Evolutionary conservation across 2,888 invertebrate species (phyloP).

Genomic region (Drosophila meridiana): DNA sequence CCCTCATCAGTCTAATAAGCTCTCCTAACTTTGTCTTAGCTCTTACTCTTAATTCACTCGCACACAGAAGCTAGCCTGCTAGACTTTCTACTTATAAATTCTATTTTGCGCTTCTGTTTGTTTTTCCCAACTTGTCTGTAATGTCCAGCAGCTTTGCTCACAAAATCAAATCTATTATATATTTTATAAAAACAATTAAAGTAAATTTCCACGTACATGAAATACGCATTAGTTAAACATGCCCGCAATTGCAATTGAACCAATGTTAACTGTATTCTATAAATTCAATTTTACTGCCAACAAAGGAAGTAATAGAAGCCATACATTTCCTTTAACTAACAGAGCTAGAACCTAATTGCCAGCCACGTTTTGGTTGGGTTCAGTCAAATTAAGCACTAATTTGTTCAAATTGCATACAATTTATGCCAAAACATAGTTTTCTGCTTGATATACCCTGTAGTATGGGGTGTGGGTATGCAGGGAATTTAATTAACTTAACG

Average conservation of each 20-base stretch:
- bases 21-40: neutral
- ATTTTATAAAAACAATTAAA: neutral
- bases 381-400: slow-evolving; percentile 50
- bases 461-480: neutral
- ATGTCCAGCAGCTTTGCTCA: no score
- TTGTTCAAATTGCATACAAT: slow-evolving; percentile 42
- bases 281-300: slow-evolving; percentile 5
- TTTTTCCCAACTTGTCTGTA: neutral
- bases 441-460: slow-evolving; percentile 9
- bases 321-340: slow-evolving; percentile 10
- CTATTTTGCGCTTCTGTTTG: neutral
- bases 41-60: neutral
- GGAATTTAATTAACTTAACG: no score
- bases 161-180: neutral
- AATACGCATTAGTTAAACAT: neutral
- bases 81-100: neutral
- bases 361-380: slow-evolving; percentile 29
- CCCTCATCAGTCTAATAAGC: neutral
- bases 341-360: slow-evolving; percentile 42
- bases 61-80: neutral
- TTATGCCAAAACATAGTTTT: slow-evolving; percentile 15
- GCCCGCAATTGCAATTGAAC: neutral
- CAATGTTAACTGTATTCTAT: neutral
- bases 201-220: neutral
- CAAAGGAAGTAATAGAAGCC: slow-evolving; percentile 8